Base-by-base conservation (phyloP, 2,113 vertebrate species). In the Rhipidura dahli region DNA sequence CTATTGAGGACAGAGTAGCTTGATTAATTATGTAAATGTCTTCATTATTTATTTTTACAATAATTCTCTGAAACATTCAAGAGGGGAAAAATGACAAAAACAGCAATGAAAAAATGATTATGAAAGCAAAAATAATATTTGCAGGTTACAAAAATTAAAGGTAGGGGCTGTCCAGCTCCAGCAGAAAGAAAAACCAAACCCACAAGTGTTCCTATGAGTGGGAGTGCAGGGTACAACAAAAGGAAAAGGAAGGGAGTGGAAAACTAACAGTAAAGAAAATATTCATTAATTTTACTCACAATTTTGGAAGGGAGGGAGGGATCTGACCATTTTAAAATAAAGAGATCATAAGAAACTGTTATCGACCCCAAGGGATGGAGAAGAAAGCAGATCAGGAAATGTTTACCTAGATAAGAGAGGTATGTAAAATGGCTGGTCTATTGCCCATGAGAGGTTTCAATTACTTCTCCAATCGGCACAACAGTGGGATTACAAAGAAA, bases 341-440 rank as follows among this genome's bases (percentile, higher is more conserved):
- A 94, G 80, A 92, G 47, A 96, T 95, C 68, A 80, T 63, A 94
- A 54, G 63, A 87, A 89, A 95, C 30, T 83, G 9, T 60, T 88
- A 90, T 86, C 84, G 80, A 96, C 10, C 82, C 87, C 96, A 83
- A 87, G 60, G 66, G 75, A 93, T 54, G 31, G 45, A 57, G 78
- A 93, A 80, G 87, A 91, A 95, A 94, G 79, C 53, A 96, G 59
- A 94, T 92, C 71, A 94, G 93, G 83, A 97, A 96, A 89, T 94
- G 71, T 85, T 96, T 90, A 66, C 44, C n/a, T 24, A 97, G 93
- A 95, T 91, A 96, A 96, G 79, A n/a, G 53, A 94, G 87, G 91
- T 94, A 96, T 83, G 82, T 27, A 93, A 92, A 88, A 86, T 76
- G n/a, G n/a, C 59, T 70, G 86, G 13, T 83, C 59, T 42, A n/a